A percentile compares a stretch with the other conserved stretches of the same genome.
Conservation (phyloP, 2,888 invertebrate species). For the Acleris emargana region DNA sequence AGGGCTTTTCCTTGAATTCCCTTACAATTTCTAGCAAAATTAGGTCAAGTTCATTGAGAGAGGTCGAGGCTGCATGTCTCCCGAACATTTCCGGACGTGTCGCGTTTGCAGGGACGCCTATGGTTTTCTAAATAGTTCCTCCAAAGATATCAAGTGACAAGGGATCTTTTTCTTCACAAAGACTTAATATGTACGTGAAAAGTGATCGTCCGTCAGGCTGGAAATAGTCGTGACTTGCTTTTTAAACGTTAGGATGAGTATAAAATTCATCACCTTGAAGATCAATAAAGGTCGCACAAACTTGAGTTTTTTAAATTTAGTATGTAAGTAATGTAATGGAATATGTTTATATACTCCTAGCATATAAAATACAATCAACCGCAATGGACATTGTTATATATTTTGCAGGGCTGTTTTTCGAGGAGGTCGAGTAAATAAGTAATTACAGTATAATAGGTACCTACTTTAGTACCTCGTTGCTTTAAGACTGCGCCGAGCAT, state of each 20-base stretch:
- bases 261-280: slow-evolving; percentile 21
- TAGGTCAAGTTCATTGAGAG: slow-evolving; percentile 29
- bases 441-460: no score
- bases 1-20: slow-evolving; percentile 8
- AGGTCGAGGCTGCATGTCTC: slow-evolving; percentile 21
- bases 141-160: neutral
- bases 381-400: no score
- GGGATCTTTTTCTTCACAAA: neutral
- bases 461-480: no score
- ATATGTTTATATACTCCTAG: no score
- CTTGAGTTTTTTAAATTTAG: no score
- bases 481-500: no score
- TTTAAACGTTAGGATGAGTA: slow-evolving; percentile 10
- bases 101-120: no score
- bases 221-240: slow-evolving; percentile 26
- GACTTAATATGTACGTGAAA: slow-evolving; percentile 11
- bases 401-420: no score
- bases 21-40: slow-evolving; percentile 14
- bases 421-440: no score
- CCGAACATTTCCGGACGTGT: slow-evolving; percentile 9
- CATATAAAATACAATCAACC: no score
- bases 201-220: slow-evolving; percentile 11
- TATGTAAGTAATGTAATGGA: no score
- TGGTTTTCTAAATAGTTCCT: neutral
- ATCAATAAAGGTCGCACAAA: no score